phyloP scores from a whole-genome alignment of 2,888 invertebrate species.

The Drosophila prolongata region DNA sequence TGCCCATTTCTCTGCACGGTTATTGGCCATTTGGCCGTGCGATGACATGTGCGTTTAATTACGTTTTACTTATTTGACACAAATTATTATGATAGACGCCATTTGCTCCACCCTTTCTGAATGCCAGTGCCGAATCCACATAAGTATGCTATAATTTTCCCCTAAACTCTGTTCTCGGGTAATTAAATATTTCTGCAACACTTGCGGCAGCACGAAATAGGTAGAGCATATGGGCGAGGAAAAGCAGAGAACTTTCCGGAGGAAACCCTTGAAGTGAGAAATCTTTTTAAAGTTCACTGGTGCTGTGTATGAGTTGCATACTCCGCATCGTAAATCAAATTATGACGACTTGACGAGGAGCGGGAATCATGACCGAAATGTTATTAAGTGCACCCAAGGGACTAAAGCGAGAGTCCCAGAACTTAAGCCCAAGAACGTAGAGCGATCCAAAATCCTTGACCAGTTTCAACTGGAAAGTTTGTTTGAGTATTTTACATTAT shows the following conservation, averaged over 20 bases:
- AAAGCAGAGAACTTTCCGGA: conserved; percentile 3
- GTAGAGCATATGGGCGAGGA: conserved; percentile 3
- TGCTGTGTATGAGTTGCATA: conserved; percentile 7
- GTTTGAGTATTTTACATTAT: conserved; percentile 68
- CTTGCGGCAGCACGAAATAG: conserved; percentile 49
- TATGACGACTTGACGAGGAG: conserved; percentile 56
- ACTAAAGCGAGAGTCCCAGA: conserved; percentile 18
- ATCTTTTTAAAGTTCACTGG: conserved; percentile 51
- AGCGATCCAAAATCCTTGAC: conserved; percentile 34
- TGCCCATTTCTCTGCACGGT: conserved; percentile 18
- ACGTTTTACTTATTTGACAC: conserved; percentile 80
- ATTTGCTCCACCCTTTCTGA: conserved; percentile 15
- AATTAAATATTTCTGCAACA: conserved; percentile 78
- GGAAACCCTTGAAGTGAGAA: conserved; percentile 21
- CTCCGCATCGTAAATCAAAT: conserved; percentile 69
- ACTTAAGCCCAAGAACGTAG: conserved; percentile 13
- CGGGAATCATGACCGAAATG: conserved; percentile 59
- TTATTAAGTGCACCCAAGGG: conserved; percentile 71
- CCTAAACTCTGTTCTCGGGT: conserved; percentile 42
- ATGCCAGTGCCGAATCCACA: conserved; percentile 38
- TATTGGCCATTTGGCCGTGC: conserved; percentile 72
- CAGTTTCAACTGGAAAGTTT: conserved; percentile 28
- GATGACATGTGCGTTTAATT: conserved; percentile 81
- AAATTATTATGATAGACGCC: conserved; percentile 73
- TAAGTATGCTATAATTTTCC: conserved; percentile 65